Base-by-base conservation (phyloP, 1,140 invertebrate species). In the Sycobia sp. region DNA sequence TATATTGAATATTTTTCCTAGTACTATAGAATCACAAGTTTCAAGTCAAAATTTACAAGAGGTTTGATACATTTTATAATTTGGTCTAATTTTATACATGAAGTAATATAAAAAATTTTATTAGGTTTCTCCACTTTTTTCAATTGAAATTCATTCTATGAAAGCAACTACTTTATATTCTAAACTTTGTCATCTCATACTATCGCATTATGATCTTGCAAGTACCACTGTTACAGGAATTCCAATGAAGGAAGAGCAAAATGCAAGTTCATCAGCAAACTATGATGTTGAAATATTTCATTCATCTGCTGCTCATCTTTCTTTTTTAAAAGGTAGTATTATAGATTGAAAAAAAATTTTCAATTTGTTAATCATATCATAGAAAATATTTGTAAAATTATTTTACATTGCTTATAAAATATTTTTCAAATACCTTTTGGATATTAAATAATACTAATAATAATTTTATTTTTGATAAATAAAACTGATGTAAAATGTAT, bases 211-310 rank as follows among this genome's bases (percentile, higher is more conserved):
- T 72, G 88, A 93, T 75, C 81, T 99, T n/a, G 90, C 94, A 1
- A 95, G 92, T 54, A 98, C 96, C 13, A 97, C 95, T 1, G 95
- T 99, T 0, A 98, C 95, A 23, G 96, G 95, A 27, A 99, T 99
- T 72, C 96, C 96, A 4, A 99, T 99, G 96, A 99, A 99, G 84
- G 96, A 99, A 83, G 96, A 99, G 82, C 96, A 98, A 83, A 98
- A 98, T 82, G 95, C 96, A 1, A 95, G 91, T 78, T 97, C 95
- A 0, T 98, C 95, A 49, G 94, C 95, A 1, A 98, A 98, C 83
- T 99, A 99, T 76, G 96, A 99, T 77, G 96, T 99, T 0, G 95
- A 98, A 79, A 91, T 99, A 43, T 90, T 96, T 67, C 96, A 99
- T 78, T 88, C 92, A 0, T 86, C 87, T 2, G 86, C 88, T 14